Base-by-base conservation (phyloP, 1,140 invertebrate genomes). In the Heliconius eleuchia region DNA sequence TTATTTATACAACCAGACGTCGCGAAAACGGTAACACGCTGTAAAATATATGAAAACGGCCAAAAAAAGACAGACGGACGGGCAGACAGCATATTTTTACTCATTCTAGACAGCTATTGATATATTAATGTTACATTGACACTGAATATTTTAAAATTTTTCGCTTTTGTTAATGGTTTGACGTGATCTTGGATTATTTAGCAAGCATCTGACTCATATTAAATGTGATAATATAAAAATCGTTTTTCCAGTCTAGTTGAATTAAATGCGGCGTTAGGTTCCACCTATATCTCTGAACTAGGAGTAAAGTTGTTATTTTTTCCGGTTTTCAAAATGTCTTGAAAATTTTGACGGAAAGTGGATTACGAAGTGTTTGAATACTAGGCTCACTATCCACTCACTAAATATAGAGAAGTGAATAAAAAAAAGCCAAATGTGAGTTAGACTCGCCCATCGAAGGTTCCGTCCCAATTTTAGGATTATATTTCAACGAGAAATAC, bases 1-100 rank as follows among this genome's bases (percentile, higher is more conserved):
- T 76, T 88, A 88, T 85, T 84, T 82, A 84, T 87, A 37, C 6
- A 86, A 73, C 72, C 83, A 84, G 84, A 87, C 83, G 81, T 75
- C 74, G 80, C 83, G 78, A 83, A 88, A 88, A 82, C 84, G 78
- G 78, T 73, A 78, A 82, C 83, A 88, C 83, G 82, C 83, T 82
- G 86, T 83, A 83, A 88, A 88, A 86, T 85, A 84, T 85, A 83
- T 85, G 82, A 84, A 88, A 88, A 88, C 87, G 84, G 85, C 85
- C 85, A 82, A 83, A 85, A 87, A 86, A 82, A 86, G 73, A 73
- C 83, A 84, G 83, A 84, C 83, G 60, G 82, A 83, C 79, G 82
- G 84, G 87, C 87, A 88, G 87, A 87, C 86, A 79, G 84, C 78
- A 82, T 88, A 88, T 88, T 85, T 86, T 87, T 84, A 74, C 80